phyloP scores from a whole-genome alignment of 2,797 vertebrate species.

The Hylomyscus alleni region DNA sequence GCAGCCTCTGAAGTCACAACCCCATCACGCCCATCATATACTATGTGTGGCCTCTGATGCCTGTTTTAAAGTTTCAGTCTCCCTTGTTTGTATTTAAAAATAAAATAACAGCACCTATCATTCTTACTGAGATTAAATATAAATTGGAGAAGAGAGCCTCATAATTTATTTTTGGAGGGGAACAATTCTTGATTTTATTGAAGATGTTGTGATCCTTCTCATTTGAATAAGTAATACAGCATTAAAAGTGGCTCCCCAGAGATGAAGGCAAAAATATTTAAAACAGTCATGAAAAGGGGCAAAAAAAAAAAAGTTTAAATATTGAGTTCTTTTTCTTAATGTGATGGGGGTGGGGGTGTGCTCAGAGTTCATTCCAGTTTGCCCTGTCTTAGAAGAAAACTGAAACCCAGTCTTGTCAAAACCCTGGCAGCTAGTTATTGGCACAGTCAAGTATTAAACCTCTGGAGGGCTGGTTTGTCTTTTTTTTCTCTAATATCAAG shows the following conservation, averaged over 20 bases:
- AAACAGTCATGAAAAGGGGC: not conserved
- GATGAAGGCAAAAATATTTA: not conserved
- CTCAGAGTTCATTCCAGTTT: not conserved
- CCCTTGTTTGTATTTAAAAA: not conserved
- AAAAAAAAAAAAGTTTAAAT: not conserved
- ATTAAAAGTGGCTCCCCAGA: not conserved
- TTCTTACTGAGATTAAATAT: not conserved
- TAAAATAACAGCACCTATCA: not conserved
- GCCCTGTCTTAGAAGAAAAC: not conserved
- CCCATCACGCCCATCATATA: not conserved
- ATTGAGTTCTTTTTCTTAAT: slow-evolving; percentile 24
- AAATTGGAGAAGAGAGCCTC: not conserved
- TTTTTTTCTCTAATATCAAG: slow-evolving; percentile 2
- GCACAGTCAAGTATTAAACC: slow-evolving; percentile 4
- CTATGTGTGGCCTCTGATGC: not conserved
- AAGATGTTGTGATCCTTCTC: slow-evolving; percentile 19
- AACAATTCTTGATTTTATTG: not conserved
- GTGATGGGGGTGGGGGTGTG: not conserved
- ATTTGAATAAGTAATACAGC: not conserved
- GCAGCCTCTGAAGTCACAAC: not conserved
- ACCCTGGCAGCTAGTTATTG: not conserved
- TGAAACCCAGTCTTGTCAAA: slow-evolving; percentile 8
- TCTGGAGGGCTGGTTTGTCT: not conserved
- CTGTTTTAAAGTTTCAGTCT: not conserved
- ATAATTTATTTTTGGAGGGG: not conserved